Evolutionary conservation across 2,888 invertebrate species (phyloP), one percentile per base, ranked within the genome.

Genomic region (Willowsia nigromaculata): DNA sequence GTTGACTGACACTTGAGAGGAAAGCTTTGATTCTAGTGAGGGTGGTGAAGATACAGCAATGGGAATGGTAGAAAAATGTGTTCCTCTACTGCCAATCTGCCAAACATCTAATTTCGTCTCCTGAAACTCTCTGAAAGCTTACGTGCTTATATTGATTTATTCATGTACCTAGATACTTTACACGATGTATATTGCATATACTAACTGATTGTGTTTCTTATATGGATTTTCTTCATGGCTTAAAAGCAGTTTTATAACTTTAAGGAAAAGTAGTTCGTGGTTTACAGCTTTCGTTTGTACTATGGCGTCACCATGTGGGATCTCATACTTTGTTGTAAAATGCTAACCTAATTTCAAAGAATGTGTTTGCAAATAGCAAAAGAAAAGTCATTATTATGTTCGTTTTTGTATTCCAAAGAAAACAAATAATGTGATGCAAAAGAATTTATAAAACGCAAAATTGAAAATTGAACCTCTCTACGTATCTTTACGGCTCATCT

Each of bases 1-100:
- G 85, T 89, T 89, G 85, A 89, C 85, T 85, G 84, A 85, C 81
- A 80, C 81, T 89, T 74, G 50, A 74, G 85, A 76, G 56, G 43
- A 71, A 65, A 33, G 80, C 84, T 89, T 84, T 85, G 85, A 78
- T 89, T 89, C 62, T 71, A 40, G 71, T 13, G 87, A 76, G 78
- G 53, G 18, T 78, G 53, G 40, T 9, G 43, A 43, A 71, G 71
- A 71, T 43, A 30, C 13, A 37, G 33, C 37, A 18, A 68, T 13
- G 27, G 9, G 33, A 47, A 53, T 37, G 30, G 22, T 30, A 33
- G 37, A 56, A 78, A 78, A 18, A 53, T 9, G 53, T 50, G 78
- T 56, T 5, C 18, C n/a, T 37, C 18, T 56, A 22, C n/a, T 18
- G 25, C 6, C 25, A 62, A n/a, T n/a, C n/a, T n/a, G 30, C 25